Percentiles rank a stretch among this genome's conserved stretches.
Conservation (phyloP, 92 coral and sea anemone genomes). For the Siderastrea siderea region DNA sequence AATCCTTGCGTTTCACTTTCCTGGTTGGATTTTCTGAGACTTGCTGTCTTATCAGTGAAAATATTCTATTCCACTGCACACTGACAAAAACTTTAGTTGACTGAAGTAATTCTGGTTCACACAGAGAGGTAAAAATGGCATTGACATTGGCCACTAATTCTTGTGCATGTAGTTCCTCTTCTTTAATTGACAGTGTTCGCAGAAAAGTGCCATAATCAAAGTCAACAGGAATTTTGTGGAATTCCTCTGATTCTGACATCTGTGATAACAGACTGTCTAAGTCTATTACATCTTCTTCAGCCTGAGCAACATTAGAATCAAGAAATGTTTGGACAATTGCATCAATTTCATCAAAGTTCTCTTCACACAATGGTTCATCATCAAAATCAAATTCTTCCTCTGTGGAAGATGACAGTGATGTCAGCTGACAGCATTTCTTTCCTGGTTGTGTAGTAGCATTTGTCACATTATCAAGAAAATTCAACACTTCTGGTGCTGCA, state of each 20-base stretch:
- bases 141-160: not conserved
- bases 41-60: constrained; percentile 23
- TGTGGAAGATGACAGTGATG: not conserved
- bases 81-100: not conserved
- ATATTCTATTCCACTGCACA: constrained; percentile 46
- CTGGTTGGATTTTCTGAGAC: constrained; percentile 33
- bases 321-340: not conserved
- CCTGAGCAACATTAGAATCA: not conserved
- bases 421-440: not conserved
- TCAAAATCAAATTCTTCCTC: not conserved
- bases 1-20: constrained; percentile 45
- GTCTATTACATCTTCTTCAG: not conserved
- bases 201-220: not conserved
- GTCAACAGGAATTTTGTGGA: not conserved
- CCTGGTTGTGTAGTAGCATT: too few species aligned
- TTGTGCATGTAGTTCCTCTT: not conserved
- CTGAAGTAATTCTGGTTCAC: not conserved
- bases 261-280: not conserved
- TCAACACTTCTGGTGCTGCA: not conserved
- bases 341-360: not conserved
- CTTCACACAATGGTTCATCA: not conserved
- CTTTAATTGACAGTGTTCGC: not conserved
- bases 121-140: not conserved
- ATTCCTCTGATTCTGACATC: constrained; percentile 1
- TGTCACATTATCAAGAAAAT: not conserved